Conservation (phyloP, 1,140 invertebrate species). For the Drosophila erecta region DNA sequence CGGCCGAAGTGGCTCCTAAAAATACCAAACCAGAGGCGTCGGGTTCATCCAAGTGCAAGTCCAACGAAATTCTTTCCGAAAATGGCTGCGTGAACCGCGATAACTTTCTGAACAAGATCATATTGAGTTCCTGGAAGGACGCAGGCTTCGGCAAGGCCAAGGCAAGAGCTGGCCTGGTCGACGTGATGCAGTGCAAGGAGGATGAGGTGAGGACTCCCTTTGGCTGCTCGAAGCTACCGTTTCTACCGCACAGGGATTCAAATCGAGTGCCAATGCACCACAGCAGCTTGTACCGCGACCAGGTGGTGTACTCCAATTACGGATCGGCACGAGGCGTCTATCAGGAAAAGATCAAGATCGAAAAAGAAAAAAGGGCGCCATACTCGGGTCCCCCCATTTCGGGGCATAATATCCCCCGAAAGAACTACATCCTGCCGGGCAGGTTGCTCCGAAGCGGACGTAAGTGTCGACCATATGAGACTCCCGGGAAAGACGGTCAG, state of each 20-base stretch:
- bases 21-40: neutral
- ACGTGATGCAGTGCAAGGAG: neutral
- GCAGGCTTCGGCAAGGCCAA: conserved; percentile 15
- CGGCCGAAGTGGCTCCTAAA: neutral
- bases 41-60: conserved; percentile 11
- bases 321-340: neutral
- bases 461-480: conserved; percentile 51
- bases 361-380: neutral
- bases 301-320: neutral
- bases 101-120: neutral
- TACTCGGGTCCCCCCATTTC: neutral
- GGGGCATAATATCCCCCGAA: conserved; percentile 28
- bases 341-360: neutral
- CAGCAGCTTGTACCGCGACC: conserved; percentile 2
- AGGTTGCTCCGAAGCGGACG: conserved; percentile 4
- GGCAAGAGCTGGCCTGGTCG: neutral
- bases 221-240: conserved; percentile 15
- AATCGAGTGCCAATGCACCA: neutral
- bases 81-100: conserved; percentile 40
- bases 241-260: neutral
- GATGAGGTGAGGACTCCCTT: conserved; percentile 22
- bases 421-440: conserved; percentile 32
- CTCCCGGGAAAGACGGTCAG: neutral
- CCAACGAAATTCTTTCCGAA: conserved; percentile 21
- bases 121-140: conserved; percentile 19